Base-by-base conservation (phyloP, 2,888 invertebrate genomes). In the Drosophila paramelanica region DNA sequence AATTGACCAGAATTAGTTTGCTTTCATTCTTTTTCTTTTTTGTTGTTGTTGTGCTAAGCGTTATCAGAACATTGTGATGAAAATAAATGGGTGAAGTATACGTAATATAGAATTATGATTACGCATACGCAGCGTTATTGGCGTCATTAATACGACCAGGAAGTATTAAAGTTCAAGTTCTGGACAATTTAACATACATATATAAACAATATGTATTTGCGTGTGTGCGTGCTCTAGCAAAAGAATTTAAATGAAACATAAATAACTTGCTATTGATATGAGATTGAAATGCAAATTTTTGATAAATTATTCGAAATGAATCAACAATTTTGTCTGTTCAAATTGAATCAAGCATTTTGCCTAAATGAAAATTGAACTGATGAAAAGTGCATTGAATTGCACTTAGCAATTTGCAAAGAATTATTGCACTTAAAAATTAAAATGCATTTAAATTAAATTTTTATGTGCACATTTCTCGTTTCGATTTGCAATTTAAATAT, bases 51-150 rank as follows among this genome's bases (percentile, higher is more conserved):
- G 38, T 17, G 25, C 14, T 14, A 45, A 27, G 14, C 42, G 60
- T 57, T 77, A 77, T 74, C 77, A 53, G 51, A 27, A 41, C 20
- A 45, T 49, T 52, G 46, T 8, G 52, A 61, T 56, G 27, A 53
- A 50, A 55, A 14, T 53, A 33, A 3, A 14, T 51, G 31, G 31
- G 52, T 39, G n/a, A 8, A n/a, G 41, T 38, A 46, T 55, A 61
- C 61, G 57, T 50, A 55, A 55, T 59, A 8, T 43, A n/a, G 57
- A 66, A 49, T 50, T 27, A 42, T 45, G 56, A 87, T 81, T 84
- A 85, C 69, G 77, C 72, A 88, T 88, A 73, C 80, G 86, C 67
- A 52, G 5, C 61, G 55, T 57, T 49, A 47, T 23, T 61, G 58
- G 46, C 66, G 73, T 71, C 81, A 60, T 67, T 23, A 67, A 45